Base-by-base conservation (phyloP, 1,140 invertebrate species). In the Glomeris maerens region DNA sequence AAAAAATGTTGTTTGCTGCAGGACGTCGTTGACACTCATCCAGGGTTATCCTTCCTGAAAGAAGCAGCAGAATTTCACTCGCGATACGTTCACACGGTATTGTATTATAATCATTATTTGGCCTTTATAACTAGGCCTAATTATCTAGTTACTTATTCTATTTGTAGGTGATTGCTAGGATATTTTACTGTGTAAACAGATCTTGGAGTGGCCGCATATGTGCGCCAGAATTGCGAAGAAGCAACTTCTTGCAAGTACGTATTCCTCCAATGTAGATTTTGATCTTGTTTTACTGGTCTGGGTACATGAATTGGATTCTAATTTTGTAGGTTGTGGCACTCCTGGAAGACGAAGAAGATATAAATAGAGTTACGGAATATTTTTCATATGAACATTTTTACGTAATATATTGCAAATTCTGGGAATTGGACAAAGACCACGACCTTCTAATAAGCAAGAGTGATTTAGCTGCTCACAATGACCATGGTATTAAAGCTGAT, bases 321-420 rank as follows among this genome's bases (percentile, higher is more conserved):
- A 29, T 44, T 46, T 51, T 49, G 5, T 50, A 62, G 59, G 64
- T 66, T 7, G 53, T 79, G 23, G 49, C 61, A 13, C 52, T 64
- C 22, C 50, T 78, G 28, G 75, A 78, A 65, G 81, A 89, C 53
- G 90, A 95, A 64, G 88, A 94, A 59, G 94, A 98, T 62, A 98
- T 98, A 58, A 98, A 98, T 72, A 68, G 74, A 59, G 84, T 98
- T 40, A 96, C 90, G 52, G 89, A 94, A 58, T 98, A 85, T 67
- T 98, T 98, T 71, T 96, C 91, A 63, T 98, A 98, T 67, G 94
- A 98, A 68, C 95, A 99, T 72, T 99, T 99, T 70, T 99, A 99
- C 72, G 96, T 99, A 22, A 98, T 98, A 63, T 99, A 99, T 66
- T 99, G 96, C 72, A 98, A 98, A 71, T 99, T 99, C 70, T 99